phyloP scores from a whole-genome alignment of 2,888 invertebrate genomes.

The Bembecia ichneumoniformis region DNA sequence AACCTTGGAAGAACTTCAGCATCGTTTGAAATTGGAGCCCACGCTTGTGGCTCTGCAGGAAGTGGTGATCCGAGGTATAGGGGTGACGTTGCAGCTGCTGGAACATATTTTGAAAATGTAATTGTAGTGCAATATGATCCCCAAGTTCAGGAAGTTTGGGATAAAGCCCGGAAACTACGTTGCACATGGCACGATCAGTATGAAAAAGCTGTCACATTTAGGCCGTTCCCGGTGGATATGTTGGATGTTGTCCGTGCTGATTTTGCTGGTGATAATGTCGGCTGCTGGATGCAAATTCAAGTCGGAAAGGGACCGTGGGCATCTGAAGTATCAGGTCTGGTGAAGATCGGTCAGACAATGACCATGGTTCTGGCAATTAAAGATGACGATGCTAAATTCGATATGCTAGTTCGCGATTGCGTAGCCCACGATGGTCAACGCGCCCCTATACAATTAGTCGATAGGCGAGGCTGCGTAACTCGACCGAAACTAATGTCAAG shows the following conservation, averaged over 20 bases:
- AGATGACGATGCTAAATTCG: conserved; percentile 94
- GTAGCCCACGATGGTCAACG: conserved; percentile 95
- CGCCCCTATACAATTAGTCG: conserved; percentile 93
- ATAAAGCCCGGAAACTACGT: conserved; percentile 90
- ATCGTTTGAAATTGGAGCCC: conserved; percentile 92
- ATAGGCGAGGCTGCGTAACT: conserved; percentile 93
- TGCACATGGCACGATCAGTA: conserved; percentile 97
- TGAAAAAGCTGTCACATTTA: conserved; percentile 94
- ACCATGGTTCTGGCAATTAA: conserved; percentile 97
- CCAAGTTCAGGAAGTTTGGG: conserved; percentile 96
- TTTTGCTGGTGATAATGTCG: conserved; percentile 95
- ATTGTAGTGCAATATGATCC: conserved; percentile 95
- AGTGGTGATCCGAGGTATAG: conserved; percentile 94
- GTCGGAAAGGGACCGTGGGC: conserved; percentile 97
- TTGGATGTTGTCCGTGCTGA: conserved; percentile 94
- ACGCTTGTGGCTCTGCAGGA: conserved; percentile 92
- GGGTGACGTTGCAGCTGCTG: conserved; percentile 89
- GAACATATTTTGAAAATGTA: conserved; percentile 94
- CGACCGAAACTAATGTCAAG: conserved; percentile 93
- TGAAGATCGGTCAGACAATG: conserved; percentile 96
- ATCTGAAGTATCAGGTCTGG: conserved; percentile 92
- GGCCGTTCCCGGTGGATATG: conserved; percentile 96
- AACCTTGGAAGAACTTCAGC: conserved; percentile 88
- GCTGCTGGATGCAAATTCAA: conserved; percentile 98
- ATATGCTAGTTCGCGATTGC: conserved; percentile 94